Evolutionary conservation across 2,888 invertebrate genomes (phyloP), one percentile per base, ranked within the genome.

Genomic region (Stenolophus ochropezus): DNA sequence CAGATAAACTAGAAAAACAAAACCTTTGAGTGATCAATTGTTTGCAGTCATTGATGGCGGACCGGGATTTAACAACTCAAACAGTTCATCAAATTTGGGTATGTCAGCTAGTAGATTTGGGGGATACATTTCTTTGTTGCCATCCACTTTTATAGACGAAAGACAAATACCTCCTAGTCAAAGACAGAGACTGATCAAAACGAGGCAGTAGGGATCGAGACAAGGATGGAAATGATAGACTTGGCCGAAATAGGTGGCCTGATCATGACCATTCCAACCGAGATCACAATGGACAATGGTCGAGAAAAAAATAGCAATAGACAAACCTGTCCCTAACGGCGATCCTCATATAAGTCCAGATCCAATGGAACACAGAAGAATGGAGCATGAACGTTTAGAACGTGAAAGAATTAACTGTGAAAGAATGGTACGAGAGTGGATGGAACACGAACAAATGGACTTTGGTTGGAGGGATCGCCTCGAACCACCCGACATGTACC

Each of bases 1-100:
- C 90, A n/a, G 87, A 88, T 47, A 86, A 87, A 83, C 87, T 84
- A 56, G 89, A 85, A 76, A 84, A 87, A 83, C 76, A 85, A 81
- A 84, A 33, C 87, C 88, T 83, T 85, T 89, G 20, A 90, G 89
- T 81, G 91, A 91, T 78, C 90, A 91, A 83, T 87, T 93, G 87
- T 88, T 93, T 6, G 92, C 86, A 11, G 83, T 85, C 0, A 83
- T 83, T 11, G 74, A 53, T 11, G n/a, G n/a, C n/a, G n/a, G n/a
- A n/a, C n/a, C n/a, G n/a, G n/a, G n/a, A n/a, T n/a, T n/a, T n/a
- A n/a, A 83, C 75, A 83, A 84, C 47, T 82, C 83, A 3, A 83
- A 71, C 33, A 83, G 77, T 23, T 84, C 85, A 49, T 83, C 76
- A 85, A 33, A 69, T 49, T 69, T 71, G 16, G 56, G 76, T 4